Base-by-base conservation (phyloP, 1,140 invertebrate genomes). In the Thaumetopoea pityocampa region DNA sequence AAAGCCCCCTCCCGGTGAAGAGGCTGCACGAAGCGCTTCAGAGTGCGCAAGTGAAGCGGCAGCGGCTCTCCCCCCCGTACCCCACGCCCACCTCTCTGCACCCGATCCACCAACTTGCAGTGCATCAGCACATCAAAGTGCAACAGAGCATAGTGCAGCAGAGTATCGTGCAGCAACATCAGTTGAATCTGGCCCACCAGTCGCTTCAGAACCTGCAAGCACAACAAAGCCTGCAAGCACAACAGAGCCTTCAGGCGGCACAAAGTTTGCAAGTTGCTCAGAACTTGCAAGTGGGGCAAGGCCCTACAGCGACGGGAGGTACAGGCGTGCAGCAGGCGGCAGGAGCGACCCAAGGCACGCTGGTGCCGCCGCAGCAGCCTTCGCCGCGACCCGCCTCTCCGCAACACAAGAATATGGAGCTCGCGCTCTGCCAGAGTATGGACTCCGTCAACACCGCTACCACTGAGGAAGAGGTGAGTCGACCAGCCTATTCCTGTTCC, bases 391-490 rank as follows among this genome's bases (percentile, higher is more conserved):
- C 77, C 34, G 52, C 69, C 14, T 76, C 76, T 9, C 73, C 73
- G 26, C 78, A 78, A 35, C 74, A 83, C 48, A 76, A 84, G 67
- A 83, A 65, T 49, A 85, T 85, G 84, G 82, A 85, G 69, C 69
- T 88, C 50, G 86, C 85, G 59, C 80, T 89, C 51, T 89, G 87
- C 49, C 94, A 96, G 87, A 95, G 93, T 87, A 95, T 95, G 92
- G 94, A 96, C 88, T 95, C 94, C 64, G 94, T 96, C 78, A 95
- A 95, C 87, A 95, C 94, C 53, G 93, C 92, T 65, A 93, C 93
- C 71, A 93, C 92, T 83, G 94, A 95, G 88, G 94, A 95, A 89
- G 94, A 95, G 93, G 94, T 95, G 74, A 87, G 91, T 88, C 8
- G 9, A 7, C 8, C 15, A 1, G 10, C 1, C 5, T 11, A 2